Percentiles rank a stretch among this genome's conserved stretches.
Evolutionary conservation across 2,888 invertebrate species (phyloP).

Genomic region (Prosopocoilus inquinatus): DNA sequence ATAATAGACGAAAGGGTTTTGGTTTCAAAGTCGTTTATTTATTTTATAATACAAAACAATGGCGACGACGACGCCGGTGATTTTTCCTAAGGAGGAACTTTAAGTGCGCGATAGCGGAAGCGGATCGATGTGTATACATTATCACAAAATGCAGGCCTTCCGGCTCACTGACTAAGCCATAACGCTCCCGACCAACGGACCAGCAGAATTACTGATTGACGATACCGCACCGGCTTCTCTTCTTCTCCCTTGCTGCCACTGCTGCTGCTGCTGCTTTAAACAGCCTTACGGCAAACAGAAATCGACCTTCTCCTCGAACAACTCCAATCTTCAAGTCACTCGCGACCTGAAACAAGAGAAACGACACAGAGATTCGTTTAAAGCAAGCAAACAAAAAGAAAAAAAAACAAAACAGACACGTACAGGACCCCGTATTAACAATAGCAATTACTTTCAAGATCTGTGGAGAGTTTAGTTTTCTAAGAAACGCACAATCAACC

Average conservation of each 20-base stretch:
- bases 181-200: slow-evolving; percentile 18
- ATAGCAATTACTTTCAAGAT: too few relatives aligned
- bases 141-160: slow-evolving; percentile 47
- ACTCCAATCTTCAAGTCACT: background rate
- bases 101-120: slow-evolving; percentile 15
- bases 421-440: too few relatives aligned
- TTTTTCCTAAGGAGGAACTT: slow-evolving; percentile 11
- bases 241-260: too few relatives aligned
- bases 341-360: too few relatives aligned
- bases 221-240: slow-evolving; percentile 12
- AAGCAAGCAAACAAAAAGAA: too few relatives aligned
- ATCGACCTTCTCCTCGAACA: too few relatives aligned
- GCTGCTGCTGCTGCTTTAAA: slow-evolving; percentile 7
- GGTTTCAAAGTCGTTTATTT: background rate
- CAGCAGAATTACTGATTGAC: slow-evolving; percentile 21
- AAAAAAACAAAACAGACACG: too few relatives aligned
- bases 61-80: background rate
- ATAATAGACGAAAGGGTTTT: too few relatives aligned
- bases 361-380: too few relatives aligned
- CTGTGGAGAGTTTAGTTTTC: too few relatives aligned
- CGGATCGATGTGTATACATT: slow-evolving; percentile 41
- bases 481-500: too few relatives aligned
- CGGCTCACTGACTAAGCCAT: slow-evolving; percentile 37
- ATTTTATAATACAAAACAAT: background rate
- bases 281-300: slow-evolving; percentile 4